phyloP scores from a whole-genome alignment of 2,888 invertebrate species.

The Oegoconia quadripuncta region DNA sequence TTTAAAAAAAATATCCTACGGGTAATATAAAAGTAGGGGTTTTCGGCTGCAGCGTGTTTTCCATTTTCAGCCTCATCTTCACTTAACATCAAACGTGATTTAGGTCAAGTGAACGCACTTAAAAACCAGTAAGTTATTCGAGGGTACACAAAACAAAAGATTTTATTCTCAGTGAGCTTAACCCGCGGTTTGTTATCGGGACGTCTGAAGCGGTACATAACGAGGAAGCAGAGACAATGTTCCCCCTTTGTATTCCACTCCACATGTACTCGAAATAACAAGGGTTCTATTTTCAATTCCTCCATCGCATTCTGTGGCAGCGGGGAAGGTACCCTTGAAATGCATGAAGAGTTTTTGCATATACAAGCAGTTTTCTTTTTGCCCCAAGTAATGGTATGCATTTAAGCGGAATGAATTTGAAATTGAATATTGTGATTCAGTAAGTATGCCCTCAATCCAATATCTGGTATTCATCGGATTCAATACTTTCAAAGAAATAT shows the following conservation, averaged over 20 bases:
- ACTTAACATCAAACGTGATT: background rate
- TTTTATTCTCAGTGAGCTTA: slow-evolving; percentile 33
- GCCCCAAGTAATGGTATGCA: slow-evolving; percentile 34
- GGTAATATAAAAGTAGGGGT: too few relatives aligned
- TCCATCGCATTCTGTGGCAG: slow-evolving; percentile 49
- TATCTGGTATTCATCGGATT: slow-evolving; percentile 9
- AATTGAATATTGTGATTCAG: slow-evolving; percentile 31
- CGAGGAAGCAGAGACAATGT: slow-evolving; percentile 70
- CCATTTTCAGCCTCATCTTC: background rate
- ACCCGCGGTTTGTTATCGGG: slow-evolving; percentile 68
- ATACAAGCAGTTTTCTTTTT: slow-evolving; percentile 45
- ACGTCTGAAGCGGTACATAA: slow-evolving; percentile 65
- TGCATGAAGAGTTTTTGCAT: slow-evolving; percentile 58
- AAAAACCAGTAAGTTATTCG: background rate
- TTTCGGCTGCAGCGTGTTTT: too few relatives aligned
- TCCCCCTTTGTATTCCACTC: slow-evolving; percentile 70
- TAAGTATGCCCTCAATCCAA: background rate
- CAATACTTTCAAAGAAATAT: background rate
- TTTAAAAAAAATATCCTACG: too few relatives aligned
- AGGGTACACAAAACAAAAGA: too few relatives aligned
- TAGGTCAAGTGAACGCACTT: background rate
- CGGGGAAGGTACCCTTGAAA: slow-evolving; percentile 41
- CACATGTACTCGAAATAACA: slow-evolving; percentile 73
- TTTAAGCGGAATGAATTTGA: slow-evolving; percentile 36
- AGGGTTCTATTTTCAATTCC: slow-evolving; percentile 76